Conservation (phyloP, 2,797 vertebrate species). For the Urocyon cinereoargenteus region DNA sequence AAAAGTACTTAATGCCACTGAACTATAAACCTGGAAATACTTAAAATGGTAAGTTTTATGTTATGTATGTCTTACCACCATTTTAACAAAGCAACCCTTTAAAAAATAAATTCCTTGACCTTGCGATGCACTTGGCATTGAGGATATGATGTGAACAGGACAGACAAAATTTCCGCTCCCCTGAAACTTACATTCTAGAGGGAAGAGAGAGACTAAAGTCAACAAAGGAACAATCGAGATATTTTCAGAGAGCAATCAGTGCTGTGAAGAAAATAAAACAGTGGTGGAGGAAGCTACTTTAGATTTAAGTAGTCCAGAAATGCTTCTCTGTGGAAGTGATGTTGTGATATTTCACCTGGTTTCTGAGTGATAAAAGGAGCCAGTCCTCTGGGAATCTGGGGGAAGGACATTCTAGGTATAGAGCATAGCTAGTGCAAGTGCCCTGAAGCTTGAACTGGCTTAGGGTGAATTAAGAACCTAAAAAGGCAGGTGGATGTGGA, state of each 20-base stretch:
- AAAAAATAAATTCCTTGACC: not conserved
- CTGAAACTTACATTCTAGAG: not conserved
- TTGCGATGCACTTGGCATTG: not conserved
- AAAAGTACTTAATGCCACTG: not conserved
- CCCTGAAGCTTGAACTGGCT: not conserved
- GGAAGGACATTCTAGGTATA: not conserved
- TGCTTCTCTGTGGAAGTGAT: conserved; percentile 1
- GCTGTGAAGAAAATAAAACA: conserved; percentile 16
- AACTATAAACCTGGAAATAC: not conserved
- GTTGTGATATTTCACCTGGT: not conserved
- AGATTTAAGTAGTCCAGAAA: conserved; percentile 37
- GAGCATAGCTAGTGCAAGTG: not conserved
- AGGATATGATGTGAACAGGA: not conserved
- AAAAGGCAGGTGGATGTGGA: conserved; percentile 3
- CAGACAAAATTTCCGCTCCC: not conserved
- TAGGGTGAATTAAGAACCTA: conserved; percentile 14
- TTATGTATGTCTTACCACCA: not conserved
- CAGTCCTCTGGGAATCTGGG: not conserved
- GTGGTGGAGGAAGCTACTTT: not conserved
- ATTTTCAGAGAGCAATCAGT: not conserved
- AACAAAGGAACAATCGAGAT: conserved; percentile 18
- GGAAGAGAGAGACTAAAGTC: not conserved
- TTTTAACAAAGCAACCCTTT: not conserved
- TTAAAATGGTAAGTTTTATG: not conserved
- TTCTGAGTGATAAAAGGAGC: conserved; percentile 22